A percentile compares a stretch with the other conserved stretches of the same genome.
phyloP scores from a whole-genome alignment of 1,140 invertebrate genomes.

The Tachypleus tridentatus region DNA sequence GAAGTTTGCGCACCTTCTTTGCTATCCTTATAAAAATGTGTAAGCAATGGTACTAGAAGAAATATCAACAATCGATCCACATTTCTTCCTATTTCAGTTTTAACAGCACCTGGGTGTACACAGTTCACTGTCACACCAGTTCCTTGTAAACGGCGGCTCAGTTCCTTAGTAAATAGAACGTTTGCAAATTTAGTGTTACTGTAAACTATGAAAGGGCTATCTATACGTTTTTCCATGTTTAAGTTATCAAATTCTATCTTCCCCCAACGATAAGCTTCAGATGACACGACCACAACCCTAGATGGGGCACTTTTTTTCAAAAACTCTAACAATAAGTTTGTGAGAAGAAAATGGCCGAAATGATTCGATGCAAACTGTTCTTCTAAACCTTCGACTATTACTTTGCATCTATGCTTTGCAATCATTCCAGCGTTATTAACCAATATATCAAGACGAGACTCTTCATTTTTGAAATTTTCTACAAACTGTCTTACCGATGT shows the following conservation, averaged over 20 bases:
- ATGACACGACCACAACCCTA: slow-evolving; percentile 57
- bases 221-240: slow-evolving; percentile 45
- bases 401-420: too few relatives aligned
- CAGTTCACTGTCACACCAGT: slow-evolving; percentile 38
- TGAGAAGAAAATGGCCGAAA: slow-evolving; percentile 26
- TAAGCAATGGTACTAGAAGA: slow-evolving; percentile 55
- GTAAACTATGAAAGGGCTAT: slow-evolving; percentile 56
- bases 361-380: slow-evolving; percentile 26
- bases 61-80: slow-evolving; percentile 22
- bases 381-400: too few relatives aligned
- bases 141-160: slow-evolving; percentile 63
- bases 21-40: slow-evolving; percentile 59
- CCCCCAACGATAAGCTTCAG: slow-evolving; percentile 53
- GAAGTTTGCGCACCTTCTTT: slow-evolving; percentile 58
- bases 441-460: too few relatives aligned
- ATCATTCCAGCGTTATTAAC: too few relatives aligned
- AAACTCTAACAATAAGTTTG: slow-evolving; percentile 18
- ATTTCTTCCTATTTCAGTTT: slow-evolving; percentile 28
- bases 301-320: slow-evolving; percentile 45
- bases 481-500: slow-evolving; percentile 60
- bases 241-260: slow-evolving; percentile 47
- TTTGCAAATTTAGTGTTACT: slow-evolving; percentile 78
- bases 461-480: too few relatives aligned
- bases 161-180: slow-evolving; percentile 70
- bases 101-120: slow-evolving; percentile 34